Evolutionary conservation across 2,113 vertebrate species (phyloP).

Genomic region (Pyxicephalus adspersus): DNA sequence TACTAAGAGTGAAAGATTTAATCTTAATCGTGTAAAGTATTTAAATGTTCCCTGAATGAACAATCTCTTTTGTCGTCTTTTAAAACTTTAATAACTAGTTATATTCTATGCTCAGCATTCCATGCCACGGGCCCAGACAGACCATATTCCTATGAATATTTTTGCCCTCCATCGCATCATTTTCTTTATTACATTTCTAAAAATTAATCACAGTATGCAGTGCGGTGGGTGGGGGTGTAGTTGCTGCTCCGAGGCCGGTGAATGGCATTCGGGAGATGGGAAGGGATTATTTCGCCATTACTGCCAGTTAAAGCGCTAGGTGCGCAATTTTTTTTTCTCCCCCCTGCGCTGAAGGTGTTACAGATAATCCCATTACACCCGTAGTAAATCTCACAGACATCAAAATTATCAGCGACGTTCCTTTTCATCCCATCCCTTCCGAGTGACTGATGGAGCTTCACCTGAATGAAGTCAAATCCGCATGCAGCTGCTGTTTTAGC

Average conservation of each 20-base stretch:
- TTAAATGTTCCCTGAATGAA: too few species aligned
- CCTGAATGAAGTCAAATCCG: constrained; percentile 91
- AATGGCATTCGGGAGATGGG: constrained; percentile 98
- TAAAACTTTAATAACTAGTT: too few species aligned
- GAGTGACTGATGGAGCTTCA: constrained; percentile 90
- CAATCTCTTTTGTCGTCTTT: too few species aligned
- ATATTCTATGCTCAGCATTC: too few species aligned
- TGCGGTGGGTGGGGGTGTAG: too few species aligned
- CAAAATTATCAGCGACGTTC: constrained; percentile 88
- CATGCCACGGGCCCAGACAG: not conserved
- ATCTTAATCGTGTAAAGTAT: too few species aligned
- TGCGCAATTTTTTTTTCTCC: constrained; percentile 75
- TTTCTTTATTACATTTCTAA: constrained; percentile 81
- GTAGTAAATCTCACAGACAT: constrained; percentile 89
- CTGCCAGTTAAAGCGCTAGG: constrained; percentile 96
- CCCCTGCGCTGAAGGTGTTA: constrained; percentile 91
- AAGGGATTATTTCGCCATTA: constrained; percentile 93
- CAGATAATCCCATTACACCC: constrained; percentile 97
- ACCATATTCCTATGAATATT: constrained; percentile 59
- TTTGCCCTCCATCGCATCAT: constrained; percentile 69
- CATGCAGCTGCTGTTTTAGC: constrained; percentile 88
- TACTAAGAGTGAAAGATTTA: too few species aligned
- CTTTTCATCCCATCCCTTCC: constrained; percentile 89
- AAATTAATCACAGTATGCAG: constrained; percentile 93
- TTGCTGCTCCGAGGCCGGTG: constrained; percentile 90